Base-by-base conservation (phyloP, 2,888 invertebrate genomes). In the Neria commutata region DNA sequence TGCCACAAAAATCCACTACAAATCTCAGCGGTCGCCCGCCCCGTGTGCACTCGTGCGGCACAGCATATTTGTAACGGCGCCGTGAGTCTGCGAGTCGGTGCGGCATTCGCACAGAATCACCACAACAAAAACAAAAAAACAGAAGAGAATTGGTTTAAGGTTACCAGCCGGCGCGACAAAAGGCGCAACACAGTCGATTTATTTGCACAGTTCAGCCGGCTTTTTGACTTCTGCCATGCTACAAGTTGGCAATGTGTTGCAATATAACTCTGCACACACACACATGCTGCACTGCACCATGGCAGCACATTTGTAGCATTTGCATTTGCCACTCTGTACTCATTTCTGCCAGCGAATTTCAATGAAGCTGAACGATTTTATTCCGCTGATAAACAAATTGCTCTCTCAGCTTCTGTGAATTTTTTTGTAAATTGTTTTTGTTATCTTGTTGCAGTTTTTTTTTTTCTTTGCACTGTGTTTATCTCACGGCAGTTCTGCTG, bases 61-160 rank as follows among this genome's bases (percentile, higher is more conserved):
- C 50, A 60, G 54, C 46, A 56, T 60, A 60, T 56, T 60, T 60
- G 56, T 56, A 56, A 60, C 60, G 56, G n/a, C n/a, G n/a, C n/a
- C n/a, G n/a, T n/a, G n/a, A n/a, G n/a, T 60, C 50, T 46, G 40
- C 24, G 33, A 51, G 45, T n/a, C n/a, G n/a, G n/a, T n/a, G n/a
- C n/a, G n/a, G n/a, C n/a, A n/a, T n/a, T n/a, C 47, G 53, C 40
- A 49, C 48, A 52, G 33, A 21, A 46, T 17, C 16, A 17, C 37
- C n/a, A 37, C 3, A 14, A 10, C 37, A 16, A 33, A 45, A 17
- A 42, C 40, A 42, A n/a, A 29, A 8, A 2, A 6, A 29, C 16
- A 29, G 25, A 34, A 8, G 33, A 34, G n/a, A 40, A 46, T 46
- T 46, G 26, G 49, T 55, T 49, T 55, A 55, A 55, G 55, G 54